Evolutionary conservation across 2,113 vertebrate genomes (phyloP).

Genomic region (Phyllostomus discolor): DNA sequence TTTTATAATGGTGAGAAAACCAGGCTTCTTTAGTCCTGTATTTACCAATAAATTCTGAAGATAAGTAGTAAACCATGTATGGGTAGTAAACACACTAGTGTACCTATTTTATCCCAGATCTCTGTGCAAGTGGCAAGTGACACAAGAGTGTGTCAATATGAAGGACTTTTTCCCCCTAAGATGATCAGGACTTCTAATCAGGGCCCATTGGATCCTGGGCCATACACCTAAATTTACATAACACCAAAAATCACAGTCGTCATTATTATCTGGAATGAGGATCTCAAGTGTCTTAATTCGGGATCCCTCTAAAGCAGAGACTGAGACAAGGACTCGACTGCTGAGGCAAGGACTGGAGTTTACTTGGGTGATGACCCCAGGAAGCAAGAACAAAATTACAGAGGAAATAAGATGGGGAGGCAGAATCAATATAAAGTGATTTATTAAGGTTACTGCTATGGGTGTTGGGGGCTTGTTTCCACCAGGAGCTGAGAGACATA

Average conservation of each 20-base stretch:
- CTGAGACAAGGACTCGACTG: neutral
- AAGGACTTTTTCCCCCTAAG: neutral
- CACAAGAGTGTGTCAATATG: neutral
- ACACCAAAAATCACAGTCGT: neutral
- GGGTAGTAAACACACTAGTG: neutral
- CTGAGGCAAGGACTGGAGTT: neutral
- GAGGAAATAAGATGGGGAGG: neutral
- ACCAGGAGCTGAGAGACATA: neutral
- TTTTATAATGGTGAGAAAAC: neutral
- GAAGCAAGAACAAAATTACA: neutral
- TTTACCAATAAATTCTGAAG: neutral
- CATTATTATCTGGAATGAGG: neutral
- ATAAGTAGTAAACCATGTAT: neutral
- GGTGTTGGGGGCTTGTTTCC: neutral
- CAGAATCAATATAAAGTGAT: neutral
- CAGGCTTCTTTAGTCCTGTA: neutral
- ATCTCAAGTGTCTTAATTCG: neutral
- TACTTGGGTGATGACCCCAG: neutral
- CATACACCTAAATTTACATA: neutral
- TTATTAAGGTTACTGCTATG: neutral
- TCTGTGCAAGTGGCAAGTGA: neutral
- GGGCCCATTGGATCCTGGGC: neutral
- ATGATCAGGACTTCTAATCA: neutral
- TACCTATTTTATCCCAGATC: neutral
- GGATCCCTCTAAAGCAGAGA: neutral